Base-by-base conservation (phyloP, 2,888 invertebrate species). In the Pyrochroa serraticornis region DNA sequence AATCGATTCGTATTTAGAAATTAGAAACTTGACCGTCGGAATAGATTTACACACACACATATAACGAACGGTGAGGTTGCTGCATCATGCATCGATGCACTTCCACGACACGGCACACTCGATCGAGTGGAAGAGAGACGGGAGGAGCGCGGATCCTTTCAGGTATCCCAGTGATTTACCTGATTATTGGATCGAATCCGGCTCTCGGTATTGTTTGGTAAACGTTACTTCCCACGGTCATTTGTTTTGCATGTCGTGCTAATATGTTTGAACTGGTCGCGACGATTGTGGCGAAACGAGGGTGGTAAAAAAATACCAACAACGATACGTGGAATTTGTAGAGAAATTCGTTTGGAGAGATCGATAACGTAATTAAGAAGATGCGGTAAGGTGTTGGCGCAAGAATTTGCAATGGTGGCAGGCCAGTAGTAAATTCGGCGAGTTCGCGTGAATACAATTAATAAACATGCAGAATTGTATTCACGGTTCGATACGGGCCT, bases 121-220 rank as follows among this genome's bases (percentile, higher is more conserved):
- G 41, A 41, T 22, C 7, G 12, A 9, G 22, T 7, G 41, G 7
- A 14, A 39, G 39, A 13, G 22, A 39, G 39, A 39, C 39, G 45
- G 9, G 14, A 41, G 35, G 48, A 33, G 39, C 7, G 39, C 37
- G 42, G 32, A 42, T 22, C 31, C 31, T 13, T 42, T 42, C 42
- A 50, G 31, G 43, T 53, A 49, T 33, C 42, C 44, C 56, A 68
- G 73, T 75, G 74, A 76, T 76, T 76, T 75, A 72, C 71, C 67
- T 72, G 75, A 73, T 75, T 76, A 76, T 75, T 75, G 75, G 74
- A 75, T 76, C 75, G 75, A 65, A 75, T 75, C 75, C 70, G 69
- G 66, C 62, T 58, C 60, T 67, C 63, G 64, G 70, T 71, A 73
- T 74, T 73, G 72, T 74, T 72, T 69, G 64, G 70, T 71, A 73